These are phyloP conservation scores for Drosophila ustulata DNA, from an alignment of 2,888 invertebrate genomes.

Conservation along the genomic window DNA sequence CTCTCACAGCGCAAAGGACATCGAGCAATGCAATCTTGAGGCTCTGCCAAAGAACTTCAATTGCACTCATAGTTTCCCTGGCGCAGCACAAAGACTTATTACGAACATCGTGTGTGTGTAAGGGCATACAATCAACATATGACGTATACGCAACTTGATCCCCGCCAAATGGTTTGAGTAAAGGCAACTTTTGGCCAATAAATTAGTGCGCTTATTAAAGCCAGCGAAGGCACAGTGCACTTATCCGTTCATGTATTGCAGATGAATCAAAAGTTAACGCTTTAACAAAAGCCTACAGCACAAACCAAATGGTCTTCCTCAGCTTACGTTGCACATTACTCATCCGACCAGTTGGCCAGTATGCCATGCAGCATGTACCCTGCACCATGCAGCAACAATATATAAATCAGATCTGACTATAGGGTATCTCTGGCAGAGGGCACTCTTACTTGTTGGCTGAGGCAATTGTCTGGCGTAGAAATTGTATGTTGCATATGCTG, in stretches of 20 bases:
- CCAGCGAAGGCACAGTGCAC: neutral
- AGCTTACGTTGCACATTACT: neutral
- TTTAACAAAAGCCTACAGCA: neutral
- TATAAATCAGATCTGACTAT: neutral
- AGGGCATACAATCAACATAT: conserved; percentile 32
- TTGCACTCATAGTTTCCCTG: conserved; percentile 70
- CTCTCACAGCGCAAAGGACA: conserved; percentile 56
- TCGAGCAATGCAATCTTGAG: conserved; percentile 74
- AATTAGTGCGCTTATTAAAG: conserved; percentile 56
- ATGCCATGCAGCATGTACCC: too few species aligned
- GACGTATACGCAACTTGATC: conserved; percentile 60
- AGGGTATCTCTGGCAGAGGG: neutral
- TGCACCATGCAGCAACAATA: neutral
- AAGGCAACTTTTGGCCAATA: conserved; percentile 37
- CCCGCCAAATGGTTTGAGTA: conserved; percentile 21
- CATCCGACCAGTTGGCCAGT: neutral
- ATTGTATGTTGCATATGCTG: conserved; percentile 34
- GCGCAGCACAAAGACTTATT: conserved; percentile 56
- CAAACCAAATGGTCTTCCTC: neutral
- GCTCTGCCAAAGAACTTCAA: conserved; percentile 69
- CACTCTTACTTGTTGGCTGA: neutral
- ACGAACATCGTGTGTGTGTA: conserved; percentile 13
- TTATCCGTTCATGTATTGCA: neutral
- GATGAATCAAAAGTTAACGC: neutral
- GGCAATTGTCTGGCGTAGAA: conserved; percentile 15